These are phyloP conservation scores for Rhinophrynus dorsalis DNA, from an alignment of 2,797 vertebrate species.

Conservation along the genomic window DNA sequence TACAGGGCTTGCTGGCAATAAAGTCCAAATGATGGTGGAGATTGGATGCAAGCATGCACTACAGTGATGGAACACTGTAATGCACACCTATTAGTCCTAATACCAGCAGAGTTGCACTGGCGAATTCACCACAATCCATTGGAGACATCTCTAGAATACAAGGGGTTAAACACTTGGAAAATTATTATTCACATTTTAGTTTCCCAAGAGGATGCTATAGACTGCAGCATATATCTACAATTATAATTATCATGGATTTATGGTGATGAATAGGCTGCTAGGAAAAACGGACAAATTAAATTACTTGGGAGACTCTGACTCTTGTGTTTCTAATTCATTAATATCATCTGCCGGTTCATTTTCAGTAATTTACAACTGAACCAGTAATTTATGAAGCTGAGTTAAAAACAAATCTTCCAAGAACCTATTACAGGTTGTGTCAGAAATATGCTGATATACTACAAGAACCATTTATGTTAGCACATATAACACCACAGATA, in stretches of 20 bases:
- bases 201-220: slow-evolving; percentile 2
- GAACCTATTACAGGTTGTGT: slow-evolving; percentile 52
- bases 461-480: slow-evolving; percentile 28
- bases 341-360: slow-evolving; percentile 59
- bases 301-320: slow-evolving; percentile 52
- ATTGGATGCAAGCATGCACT: too few species aligned
- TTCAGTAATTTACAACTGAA: slow-evolving; percentile 62
- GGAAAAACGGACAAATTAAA: slow-evolving; percentile 52
- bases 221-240: slow-evolving; percentile 33
- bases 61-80: too few species aligned
- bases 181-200: slow-evolving; percentile 30
- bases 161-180: too few species aligned
- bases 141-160: too few species aligned
- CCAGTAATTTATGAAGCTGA: slow-evolving; percentile 62
- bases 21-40: too few species aligned
- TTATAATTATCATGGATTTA: slow-evolving; percentile 43
- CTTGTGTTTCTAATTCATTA: slow-evolving; percentile 54
- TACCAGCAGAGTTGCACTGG: too few species aligned
- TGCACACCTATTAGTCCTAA: too few species aligned
- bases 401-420: slow-evolving; percentile 59
- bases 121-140: too few species aligned
- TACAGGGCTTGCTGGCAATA: too few species aligned
- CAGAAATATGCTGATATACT: slow-evolving; percentile 61
- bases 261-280: slow-evolving; percentile 32
- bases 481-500: slow-evolving; percentile 31